phyloP scores from a whole-genome alignment of 1,140 invertebrate species.

The Orius insidiosus region DNA sequence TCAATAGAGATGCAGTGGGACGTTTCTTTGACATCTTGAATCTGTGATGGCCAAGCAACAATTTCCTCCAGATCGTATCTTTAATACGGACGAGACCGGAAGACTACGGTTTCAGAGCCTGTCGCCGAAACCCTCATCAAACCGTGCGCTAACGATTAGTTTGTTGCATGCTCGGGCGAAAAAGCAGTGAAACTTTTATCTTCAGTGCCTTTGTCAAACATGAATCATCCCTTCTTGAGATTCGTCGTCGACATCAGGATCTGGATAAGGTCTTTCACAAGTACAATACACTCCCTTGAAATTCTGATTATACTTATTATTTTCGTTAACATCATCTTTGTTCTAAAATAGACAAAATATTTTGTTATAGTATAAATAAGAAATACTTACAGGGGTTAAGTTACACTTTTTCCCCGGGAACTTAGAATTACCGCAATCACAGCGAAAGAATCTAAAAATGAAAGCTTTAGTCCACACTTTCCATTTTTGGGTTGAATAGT shows the following conservation, averaged over 20 bases:
- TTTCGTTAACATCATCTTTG: slow-evolving; percentile 47
- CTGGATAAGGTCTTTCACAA: slow-evolving; percentile 89
- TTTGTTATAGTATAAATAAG: not conserved
- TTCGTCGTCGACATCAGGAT: slow-evolving; percentile 57
- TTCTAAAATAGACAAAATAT: slow-evolving; percentile 23
- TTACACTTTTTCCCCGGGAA: slow-evolving; percentile 56
- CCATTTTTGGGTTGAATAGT: too few relatives aligned
- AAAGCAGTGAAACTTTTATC: too few relatives aligned
- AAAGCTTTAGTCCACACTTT: not conserved
- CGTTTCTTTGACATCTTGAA: too few relatives aligned
- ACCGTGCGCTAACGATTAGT: too few relatives aligned
- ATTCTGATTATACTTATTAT: slow-evolving; percentile 89
- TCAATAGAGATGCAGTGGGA: too few relatives aligned
- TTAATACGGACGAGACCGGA: too few relatives aligned
- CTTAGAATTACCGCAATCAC: slow-evolving; percentile 90
- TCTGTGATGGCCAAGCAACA: too few relatives aligned
- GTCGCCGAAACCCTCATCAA: too few relatives aligned
- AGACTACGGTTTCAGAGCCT: too few relatives aligned
- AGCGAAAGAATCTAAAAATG: slow-evolving; percentile 61
- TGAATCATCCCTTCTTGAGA: slow-evolving; percentile 88
- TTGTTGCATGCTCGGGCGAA: too few relatives aligned
- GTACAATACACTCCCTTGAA: slow-evolving; percentile 84
- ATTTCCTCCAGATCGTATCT: too few relatives aligned
- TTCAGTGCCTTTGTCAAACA: too few relatives aligned
- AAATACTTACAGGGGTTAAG: slow-evolving; percentile 39